Evolutionary conservation across 2,113 vertebrate species (phyloP).

Genomic region (Xiphophorus maculatus): DNA sequence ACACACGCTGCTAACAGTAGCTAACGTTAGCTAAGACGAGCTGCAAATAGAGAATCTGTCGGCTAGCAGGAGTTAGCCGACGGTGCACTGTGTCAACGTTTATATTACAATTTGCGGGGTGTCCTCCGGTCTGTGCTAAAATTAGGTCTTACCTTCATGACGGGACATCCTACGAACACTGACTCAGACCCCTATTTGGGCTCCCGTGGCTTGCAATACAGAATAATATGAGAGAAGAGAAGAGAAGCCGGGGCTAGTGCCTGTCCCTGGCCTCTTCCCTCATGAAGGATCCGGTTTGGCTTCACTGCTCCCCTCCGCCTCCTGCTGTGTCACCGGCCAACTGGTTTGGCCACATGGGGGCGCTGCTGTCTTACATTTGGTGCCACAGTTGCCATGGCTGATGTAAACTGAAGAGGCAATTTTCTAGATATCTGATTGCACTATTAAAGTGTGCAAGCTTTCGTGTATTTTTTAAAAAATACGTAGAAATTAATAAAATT

Average conservation of each 20-base stretch:
- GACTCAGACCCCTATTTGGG: slow-evolving; percentile 69
- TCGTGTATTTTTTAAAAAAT: too few relatives aligned
- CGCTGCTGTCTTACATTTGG: slow-evolving; percentile 23
- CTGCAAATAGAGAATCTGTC: slow-evolving; percentile 61
- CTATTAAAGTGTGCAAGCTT: too few relatives aligned
- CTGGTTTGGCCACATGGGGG: slow-evolving; percentile 48
- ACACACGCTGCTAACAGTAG: slow-evolving; percentile 49
- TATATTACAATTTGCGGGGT: not conserved
- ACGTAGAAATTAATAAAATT: too few relatives aligned
- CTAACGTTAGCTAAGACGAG: slow-evolving; percentile 46
- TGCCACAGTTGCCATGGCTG: too few relatives aligned
- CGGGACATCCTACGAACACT: slow-evolving; percentile 84
- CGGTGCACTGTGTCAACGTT: slow-evolving; percentile 47
- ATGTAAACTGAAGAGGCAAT: too few relatives aligned
- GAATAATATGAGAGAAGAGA: slow-evolving; percentile 67
- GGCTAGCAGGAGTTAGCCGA: slow-evolving; percentile 61
- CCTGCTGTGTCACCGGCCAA: slow-evolving; percentile 74
- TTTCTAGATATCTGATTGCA: too few relatives aligned
- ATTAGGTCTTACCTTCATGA: slow-evolving; percentile 81
- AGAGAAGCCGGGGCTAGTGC: slow-evolving; percentile 78
- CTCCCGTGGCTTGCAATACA: slow-evolving; percentile 54
- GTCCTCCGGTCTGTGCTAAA: not conserved
- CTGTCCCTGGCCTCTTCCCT: slow-evolving; percentile 81
- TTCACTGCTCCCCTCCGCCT: slow-evolving; percentile 63
- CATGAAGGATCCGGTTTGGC: slow-evolving; percentile 81